Conservation (phyloP, 2,113 vertebrate species). For the Labeo rohita region DNA sequence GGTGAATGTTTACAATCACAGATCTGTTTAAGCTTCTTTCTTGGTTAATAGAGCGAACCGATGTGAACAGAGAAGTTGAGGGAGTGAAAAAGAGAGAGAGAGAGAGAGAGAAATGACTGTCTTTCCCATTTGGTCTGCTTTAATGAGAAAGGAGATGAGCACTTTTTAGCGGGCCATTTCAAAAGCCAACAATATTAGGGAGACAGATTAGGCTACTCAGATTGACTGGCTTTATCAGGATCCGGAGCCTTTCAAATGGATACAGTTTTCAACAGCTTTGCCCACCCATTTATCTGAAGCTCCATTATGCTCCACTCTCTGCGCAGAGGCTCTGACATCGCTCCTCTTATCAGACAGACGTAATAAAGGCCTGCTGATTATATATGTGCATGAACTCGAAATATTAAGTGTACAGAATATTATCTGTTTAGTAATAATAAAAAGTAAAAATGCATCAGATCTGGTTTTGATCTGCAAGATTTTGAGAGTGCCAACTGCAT, state of each 20-base stretch:
- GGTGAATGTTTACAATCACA: slow-evolving; percentile 32
- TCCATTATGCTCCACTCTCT: background rate
- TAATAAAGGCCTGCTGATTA: slow-evolving; percentile 31
- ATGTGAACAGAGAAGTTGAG: slow-evolving; percentile 4
- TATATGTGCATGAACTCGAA: slow-evolving; percentile 3
- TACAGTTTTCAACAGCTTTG: slow-evolving; percentile 48
- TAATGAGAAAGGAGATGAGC: slow-evolving; percentile 58
- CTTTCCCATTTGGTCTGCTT: slow-evolving; percentile 45
- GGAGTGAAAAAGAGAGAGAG: slow-evolving; percentile 1
- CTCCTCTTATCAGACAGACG: slow-evolving; percentile 8
- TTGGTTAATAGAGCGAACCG: background rate
- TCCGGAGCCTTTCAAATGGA: slow-evolving; percentile 47
- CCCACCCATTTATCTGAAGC: slow-evolving; percentile 34
- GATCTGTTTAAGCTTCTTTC: slow-evolving; percentile 13
- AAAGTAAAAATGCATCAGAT: background rate
- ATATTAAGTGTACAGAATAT: background rate
- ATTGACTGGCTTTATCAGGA: slow-evolving; percentile 49
- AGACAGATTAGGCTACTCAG: slow-evolving; percentile 51
- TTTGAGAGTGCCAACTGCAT: background rate
- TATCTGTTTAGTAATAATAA: background rate
- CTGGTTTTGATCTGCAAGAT: background rate
- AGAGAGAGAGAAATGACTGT: slow-evolving; percentile 43
- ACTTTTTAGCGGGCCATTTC: slow-evolving; percentile 47
- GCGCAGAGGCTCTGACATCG: background rate
- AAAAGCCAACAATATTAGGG: slow-evolving; percentile 49